Base-by-base conservation (phyloP, 2,113 vertebrate genomes). In the Pionites leucogaster region DNA sequence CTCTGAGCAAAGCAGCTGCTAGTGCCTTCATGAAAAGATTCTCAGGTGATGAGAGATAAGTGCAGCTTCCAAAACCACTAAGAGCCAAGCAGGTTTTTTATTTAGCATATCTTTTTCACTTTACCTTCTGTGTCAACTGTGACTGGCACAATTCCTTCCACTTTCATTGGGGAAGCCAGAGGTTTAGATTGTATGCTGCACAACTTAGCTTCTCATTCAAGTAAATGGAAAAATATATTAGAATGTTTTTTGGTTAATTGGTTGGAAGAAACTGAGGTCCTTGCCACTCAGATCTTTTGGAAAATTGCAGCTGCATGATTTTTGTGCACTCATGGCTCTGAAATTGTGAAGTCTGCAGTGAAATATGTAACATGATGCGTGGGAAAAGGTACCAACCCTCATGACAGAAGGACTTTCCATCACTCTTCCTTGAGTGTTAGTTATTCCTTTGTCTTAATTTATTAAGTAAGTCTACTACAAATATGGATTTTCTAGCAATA, bases 211-310 rank as follows among this genome's bases (percentile, higher is more conserved):
- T 81, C 18, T 63, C 57, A 53, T 49, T 84, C 60, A 67, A 71
- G 37, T 39, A 74, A 82, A 71, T 62, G 17, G 31, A 81, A 90
- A 83, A 88, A 87, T 83, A 72, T 39, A 85, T 50, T 93, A 65
- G 52, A 94, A 87, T 95, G 50, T 86, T 82, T 96, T 97, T 85
- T 96, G 59, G 52, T 91, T 97, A 95, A 96, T 90, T 96, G 52
- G 20, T 91, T 94, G 86, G 92, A 86, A 86, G 64, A 94, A 95
- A 64, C 62, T 86, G 67, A 95, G 85, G 64, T 91, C 25, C 69
- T 71, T 95, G 75, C 82, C 87, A 88, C 88, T 89, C 90, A 92
- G 77, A 86, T 96, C 82, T 82, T 96, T 94, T 95, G 68, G 74
- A 96, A 91, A 93, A 68, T 95, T 94, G 75, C 94, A 92, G 79